Base-by-base conservation (phyloP, 92 coral and sea anemone genomes). In the Ricordea florida region DNA sequence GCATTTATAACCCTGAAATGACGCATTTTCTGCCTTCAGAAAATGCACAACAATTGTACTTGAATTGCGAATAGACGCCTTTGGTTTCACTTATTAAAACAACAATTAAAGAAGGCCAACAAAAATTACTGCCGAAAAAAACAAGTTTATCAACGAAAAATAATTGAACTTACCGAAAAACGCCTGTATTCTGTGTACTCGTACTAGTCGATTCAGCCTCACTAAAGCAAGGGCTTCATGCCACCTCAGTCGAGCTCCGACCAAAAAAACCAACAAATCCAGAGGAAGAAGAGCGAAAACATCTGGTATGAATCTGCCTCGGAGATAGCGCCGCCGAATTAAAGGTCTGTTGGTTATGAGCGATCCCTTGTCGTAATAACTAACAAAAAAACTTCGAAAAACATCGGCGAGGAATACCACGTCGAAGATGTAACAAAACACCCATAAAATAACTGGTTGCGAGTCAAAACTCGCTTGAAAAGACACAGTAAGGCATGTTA, bases 391-490 rank as follows among this genome's bases (percentile, higher is more conserved):
- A 24, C 60, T 74, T 5, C 83, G 52, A 69, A 79, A 17, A 18
- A 87, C 64, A 49, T 90, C 97, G 44, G 57, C 25, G 59, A 91
- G 57, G 76, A 82, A 91, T 7, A 83, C 26, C 8, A 73, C 87
- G 41, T 91, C 97, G 29, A 63, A 41, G 20, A 87, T 20, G 69
- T 91, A 91, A 6, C 61, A 66, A 18, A 74, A 67, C 55, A 74
- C 69, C 97, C 97, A 91, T 17, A 91, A 49, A 0, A 10, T 15
- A 2, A 10, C 18, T 1, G 28, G 1, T 23, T 80, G 23, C 32
- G 97, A 83, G 57, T 91, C 59, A 63, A 87, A 87, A 57, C 89
- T 62, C 33, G 93, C 93, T 83, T 91, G 97, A 30, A 68, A 87
- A 38, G 93, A 90, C n/a, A 83, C 82, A 4, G 87, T 14, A 32